Evolutionary conservation across 2,113 vertebrate genomes (phyloP).

Genomic region (Dicaeum eximium): DNA sequence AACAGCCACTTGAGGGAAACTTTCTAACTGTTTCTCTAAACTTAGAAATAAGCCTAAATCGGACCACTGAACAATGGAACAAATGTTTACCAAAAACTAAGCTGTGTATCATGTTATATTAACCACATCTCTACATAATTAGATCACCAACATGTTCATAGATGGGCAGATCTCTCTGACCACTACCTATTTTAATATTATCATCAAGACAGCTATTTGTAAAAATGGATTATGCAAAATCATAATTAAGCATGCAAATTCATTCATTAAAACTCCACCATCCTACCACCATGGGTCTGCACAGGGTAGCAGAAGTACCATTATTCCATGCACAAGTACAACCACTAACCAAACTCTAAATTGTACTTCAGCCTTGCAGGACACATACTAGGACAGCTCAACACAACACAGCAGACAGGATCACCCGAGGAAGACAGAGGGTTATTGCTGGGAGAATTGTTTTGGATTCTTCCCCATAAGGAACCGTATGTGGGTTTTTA

Average conservation of each 20-base stretch:
- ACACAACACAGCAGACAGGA: background rate
- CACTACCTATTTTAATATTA: background rate
- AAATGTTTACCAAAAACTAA: background rate
- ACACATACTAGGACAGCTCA: background rate
- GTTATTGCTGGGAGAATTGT: background rate
- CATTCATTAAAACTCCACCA: background rate
- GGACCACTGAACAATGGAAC: background rate
- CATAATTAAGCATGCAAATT: background rate
- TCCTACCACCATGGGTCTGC: background rate
- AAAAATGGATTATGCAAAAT: background rate
- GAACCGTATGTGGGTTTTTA: background rate
- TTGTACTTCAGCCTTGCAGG: background rate
- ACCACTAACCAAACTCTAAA: background rate
- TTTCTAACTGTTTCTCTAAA: background rate
- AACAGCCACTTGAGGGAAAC: background rate
- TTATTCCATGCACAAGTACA: background rate
- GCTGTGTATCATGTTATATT: background rate
- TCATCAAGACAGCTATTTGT: background rate
- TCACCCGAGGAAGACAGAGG: background rate
- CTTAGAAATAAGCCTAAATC: background rate
- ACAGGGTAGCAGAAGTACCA: background rate
- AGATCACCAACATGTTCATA: fast-evolving
- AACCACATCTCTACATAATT: background rate
- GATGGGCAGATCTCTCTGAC: background rate
- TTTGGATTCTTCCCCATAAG: background rate